Percentiles rank a stretch among this genome's conserved stretches.
phyloP scores from a whole-genome alignment of 1,140 invertebrate genomes.

The Calycopis cecrops region DNA sequence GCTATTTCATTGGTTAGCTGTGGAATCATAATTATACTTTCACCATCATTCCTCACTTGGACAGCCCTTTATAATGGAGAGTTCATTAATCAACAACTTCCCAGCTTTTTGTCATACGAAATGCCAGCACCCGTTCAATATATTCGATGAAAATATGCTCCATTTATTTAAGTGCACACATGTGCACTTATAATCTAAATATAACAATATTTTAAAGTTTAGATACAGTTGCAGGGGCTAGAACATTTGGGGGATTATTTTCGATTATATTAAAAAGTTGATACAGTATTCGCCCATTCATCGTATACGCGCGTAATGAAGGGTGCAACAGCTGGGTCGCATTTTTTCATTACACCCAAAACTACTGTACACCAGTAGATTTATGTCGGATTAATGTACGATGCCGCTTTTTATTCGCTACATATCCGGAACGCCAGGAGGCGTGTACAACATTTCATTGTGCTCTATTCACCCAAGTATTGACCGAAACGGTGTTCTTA shows the following conservation, averaged over 20 bases:
- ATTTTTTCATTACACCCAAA: constrained; percentile 70
- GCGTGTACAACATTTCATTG: constrained; percentile 51
- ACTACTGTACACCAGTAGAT: constrained; percentile 58
- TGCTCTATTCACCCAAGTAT: constrained; percentile 27
- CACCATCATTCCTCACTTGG: too few relatives aligned
- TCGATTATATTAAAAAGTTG: constrained; percentile 73
- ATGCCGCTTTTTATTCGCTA: constrained; percentile 55
- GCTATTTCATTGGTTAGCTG: too few relatives aligned
- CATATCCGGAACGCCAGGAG: constrained; percentile 56
- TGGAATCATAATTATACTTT: too few relatives aligned
- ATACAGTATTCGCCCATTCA: constrained; percentile 52
- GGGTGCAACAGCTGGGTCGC: constrained; percentile 69
- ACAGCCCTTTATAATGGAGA: too few relatives aligned
- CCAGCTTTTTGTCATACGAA: not conserved
- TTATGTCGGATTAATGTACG: constrained; percentile 68
- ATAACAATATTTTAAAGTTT: constrained; percentile 24
- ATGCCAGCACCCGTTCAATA: constrained; percentile 8
- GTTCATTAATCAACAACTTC: too few relatives aligned
- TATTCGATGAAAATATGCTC: not conserved
- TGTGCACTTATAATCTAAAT: constrained; percentile 17
- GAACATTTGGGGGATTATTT: constrained; percentile 62
- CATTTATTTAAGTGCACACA: constrained; percentile 10
- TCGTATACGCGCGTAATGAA: constrained; percentile 54
- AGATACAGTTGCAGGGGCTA: constrained; percentile 38
- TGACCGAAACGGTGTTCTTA: constrained; percentile 29